Base-by-base conservation (phyloP, 2,888 invertebrate genomes). In the Pyrgus malvae region DNA sequence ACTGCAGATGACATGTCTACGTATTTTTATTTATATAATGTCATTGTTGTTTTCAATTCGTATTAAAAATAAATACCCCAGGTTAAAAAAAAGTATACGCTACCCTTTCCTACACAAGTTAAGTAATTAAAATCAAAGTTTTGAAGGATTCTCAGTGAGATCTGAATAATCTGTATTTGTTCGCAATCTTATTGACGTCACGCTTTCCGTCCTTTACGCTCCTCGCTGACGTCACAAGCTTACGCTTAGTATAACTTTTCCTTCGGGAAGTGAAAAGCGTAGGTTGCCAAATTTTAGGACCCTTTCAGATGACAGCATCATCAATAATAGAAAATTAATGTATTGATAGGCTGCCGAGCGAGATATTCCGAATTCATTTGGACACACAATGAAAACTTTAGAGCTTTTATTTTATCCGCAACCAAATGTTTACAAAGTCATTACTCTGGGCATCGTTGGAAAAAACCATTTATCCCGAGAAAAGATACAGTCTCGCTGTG, bases 191-290 rank as follows among this genome's bases (percentile, higher is more conserved):
- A 38, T 23, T 59, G 56, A 61, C 60, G 58, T 61, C 58, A 64
- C 56, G 12, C 49, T 46, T 44, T 49, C 56, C 50, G 56, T 51
- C 53, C 56, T 51, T 46, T 38, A 51, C 21, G 44, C 38, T 49
- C 54, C 51, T 55, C 45, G 40, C 61, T 75, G 74, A 79, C 80
- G 80, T 73, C 72, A 72, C 45, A 58, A 69, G 66, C 73, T 69
- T 61, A 66, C 75, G 63, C 70, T 61, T 61, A 55, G 53, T 57
- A 62, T 59, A 35, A 23, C 29, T 11, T 46, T 46, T 46, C 23
- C 46, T 42, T 23, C 8, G 48, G 42, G 50, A 53, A 45, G 45
- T 41, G 35, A 19, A 41, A 49, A 44, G 50, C 55, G 58, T 59
- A 45, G 57, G 55, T 21, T 33, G 48, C 50, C 25, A 38, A 27